These are phyloP conservation scores for Lepidotrigona ventralis DNA, from an alignment of 1,140 invertebrate species.

Conservation along the genomic window DNA sequence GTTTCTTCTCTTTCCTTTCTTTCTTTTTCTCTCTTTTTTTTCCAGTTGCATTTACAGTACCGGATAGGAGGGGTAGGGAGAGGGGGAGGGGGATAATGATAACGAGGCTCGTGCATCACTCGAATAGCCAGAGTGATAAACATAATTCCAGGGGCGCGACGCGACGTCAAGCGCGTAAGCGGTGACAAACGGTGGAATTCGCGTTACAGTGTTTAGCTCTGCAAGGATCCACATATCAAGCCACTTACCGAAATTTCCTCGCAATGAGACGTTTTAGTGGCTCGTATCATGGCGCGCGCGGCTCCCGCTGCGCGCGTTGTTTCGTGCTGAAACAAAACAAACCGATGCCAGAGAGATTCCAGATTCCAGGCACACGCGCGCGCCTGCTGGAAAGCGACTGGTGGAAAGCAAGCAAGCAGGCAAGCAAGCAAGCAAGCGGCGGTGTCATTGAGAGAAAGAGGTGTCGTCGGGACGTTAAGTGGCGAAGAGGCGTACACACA, in stretches of 20 bases:
- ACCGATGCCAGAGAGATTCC: conserved; percentile 25
- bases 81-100: neutral
- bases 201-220: conserved; percentile 31
- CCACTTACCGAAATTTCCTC: conserved; percentile 56
- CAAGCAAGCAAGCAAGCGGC: neutral
- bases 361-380: conserved; percentile 12
- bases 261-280: conserved; percentile 40
- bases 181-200: neutral
- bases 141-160: neutral
- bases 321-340: conserved; percentile 57
- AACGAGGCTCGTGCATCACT: neutral
- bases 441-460: conserved; percentile 4
- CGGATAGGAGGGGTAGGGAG: too few relatives aligned
- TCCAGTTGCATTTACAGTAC: too few relatives aligned
- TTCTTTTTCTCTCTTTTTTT: neutral
- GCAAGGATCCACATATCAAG: conserved; percentile 41
- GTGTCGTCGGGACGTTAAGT: conserved; percentile 53
- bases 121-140: neutral
- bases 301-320: neutral
- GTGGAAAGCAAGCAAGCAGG: neutral
- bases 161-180: neutral
- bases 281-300: conserved; percentile 11
- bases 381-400: neutral
- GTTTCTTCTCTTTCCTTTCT: neutral
- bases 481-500: conserved; percentile 12